These are phyloP conservation scores for Atherinomorus stipes DNA, from an alignment of 2,113 vertebrate genomes.

Conservation along the genomic window DNA sequence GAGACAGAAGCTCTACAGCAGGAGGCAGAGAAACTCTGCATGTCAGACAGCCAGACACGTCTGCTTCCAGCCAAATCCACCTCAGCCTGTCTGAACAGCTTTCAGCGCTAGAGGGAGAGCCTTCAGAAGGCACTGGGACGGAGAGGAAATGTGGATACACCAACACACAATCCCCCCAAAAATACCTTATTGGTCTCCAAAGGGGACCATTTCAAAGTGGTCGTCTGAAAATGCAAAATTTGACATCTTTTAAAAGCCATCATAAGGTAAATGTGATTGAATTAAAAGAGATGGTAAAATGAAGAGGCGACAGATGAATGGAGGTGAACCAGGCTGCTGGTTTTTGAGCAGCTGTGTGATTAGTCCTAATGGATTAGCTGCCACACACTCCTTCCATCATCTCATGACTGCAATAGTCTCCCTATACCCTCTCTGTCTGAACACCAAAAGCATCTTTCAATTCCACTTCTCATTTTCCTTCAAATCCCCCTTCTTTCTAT, in stretches of 20 bases:
- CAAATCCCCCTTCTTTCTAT: background rate
- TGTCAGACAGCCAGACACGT: conserved; percentile 49
- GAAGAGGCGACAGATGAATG: background rate
- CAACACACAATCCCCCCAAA: background rate
- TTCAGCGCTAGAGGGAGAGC: conserved; percentile 24
- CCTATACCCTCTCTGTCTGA: conserved; percentile 24
- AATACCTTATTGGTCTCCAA: background rate
- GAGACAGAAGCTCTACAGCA: conserved; percentile 65
- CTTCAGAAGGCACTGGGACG: background rate
- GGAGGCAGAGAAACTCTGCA: conserved; percentile 37
- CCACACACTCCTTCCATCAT: conserved; percentile 6
- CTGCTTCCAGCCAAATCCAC: conserved; percentile 42
- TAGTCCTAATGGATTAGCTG: conserved; percentile 48
- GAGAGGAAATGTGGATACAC: background rate
- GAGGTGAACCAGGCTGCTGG: conserved; percentile 6
- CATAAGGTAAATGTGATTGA: background rate
- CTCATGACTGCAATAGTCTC: conserved; percentile 6
- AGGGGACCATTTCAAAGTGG: background rate
- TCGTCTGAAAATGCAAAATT: background rate
- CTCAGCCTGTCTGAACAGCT: conserved; percentile 34
- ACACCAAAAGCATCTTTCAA: background rate
- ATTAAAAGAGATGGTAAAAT: background rate
- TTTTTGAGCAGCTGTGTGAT: conserved; percentile 60
- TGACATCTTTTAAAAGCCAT: no score
- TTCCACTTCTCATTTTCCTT: background rate